Conservation (phyloP, 2,113 vertebrate species). For the Boleophthalmus pectinirostris region DNA sequence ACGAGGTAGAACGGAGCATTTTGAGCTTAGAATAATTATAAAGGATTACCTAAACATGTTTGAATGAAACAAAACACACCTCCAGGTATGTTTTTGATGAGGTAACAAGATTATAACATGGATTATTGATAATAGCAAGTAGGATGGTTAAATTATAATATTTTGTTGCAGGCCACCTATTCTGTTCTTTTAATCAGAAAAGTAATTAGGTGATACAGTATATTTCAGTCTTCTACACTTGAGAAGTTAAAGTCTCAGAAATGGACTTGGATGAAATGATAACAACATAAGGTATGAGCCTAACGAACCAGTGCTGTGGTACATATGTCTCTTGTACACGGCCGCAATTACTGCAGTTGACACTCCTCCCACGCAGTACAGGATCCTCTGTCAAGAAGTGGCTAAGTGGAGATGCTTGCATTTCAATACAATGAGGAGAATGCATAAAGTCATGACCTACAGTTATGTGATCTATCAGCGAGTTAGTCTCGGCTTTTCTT, state of each 20-base stretch:
- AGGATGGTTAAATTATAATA: no score
- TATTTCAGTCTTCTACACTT: neutral
- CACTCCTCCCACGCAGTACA: conserved; percentile 24
- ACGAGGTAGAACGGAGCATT: no score
- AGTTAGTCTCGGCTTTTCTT: neutral
- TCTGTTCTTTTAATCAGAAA: neutral
- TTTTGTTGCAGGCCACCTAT: no score
- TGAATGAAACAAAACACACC: no score
- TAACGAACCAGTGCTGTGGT: conserved; percentile 26
- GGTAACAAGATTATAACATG: no score
- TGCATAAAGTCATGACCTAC: neutral
- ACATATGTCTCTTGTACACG: neutral
- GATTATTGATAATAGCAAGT: no score
- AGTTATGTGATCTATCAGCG: neutral
- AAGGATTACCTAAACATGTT: no score
- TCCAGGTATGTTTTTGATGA: no score
- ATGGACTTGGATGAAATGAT: conserved; percentile 17
- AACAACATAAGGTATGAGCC: conserved; percentile 18
- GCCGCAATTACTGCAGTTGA: conserved; percentile 12
- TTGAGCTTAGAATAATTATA: no score
- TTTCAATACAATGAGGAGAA: conserved; percentile 11
- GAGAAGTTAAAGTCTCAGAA: conserved; percentile 9
- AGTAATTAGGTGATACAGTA: no score
- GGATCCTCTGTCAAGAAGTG: conserved; percentile 3
- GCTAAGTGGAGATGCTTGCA: conserved; percentile 30